These are phyloP conservation scores for Thymelicus sylvestris DNA, from an alignment of 2,888 invertebrate species.

Conservation along the genomic window DNA sequence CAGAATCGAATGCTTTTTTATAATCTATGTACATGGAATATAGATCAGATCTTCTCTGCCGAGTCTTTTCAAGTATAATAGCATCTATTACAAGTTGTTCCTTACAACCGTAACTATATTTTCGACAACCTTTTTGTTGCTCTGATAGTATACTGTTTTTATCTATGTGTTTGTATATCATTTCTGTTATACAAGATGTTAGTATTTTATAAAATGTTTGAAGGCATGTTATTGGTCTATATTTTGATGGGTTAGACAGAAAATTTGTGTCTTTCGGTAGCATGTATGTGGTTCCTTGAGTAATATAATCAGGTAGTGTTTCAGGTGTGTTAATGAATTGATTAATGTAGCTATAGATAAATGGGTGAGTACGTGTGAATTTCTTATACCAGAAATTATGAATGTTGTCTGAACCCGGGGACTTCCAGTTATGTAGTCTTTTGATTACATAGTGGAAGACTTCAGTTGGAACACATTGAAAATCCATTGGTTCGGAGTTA, in stretches of 20 bases:
- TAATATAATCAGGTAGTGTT: background rate
- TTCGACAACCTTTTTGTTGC: conserved; percentile 15
- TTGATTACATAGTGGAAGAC: background rate
- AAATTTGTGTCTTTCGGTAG: conserved; percentile 4
- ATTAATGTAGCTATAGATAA: background rate
- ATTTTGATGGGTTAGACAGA: conserved; percentile 16
- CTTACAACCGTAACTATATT: conserved; percentile 14
- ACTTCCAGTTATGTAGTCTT: conserved; percentile 12
- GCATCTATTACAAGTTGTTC: conserved; percentile 21
- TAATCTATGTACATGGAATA: conserved; percentile 10
- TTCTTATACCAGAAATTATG: conserved; percentile 37
- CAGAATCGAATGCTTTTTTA: conserved; percentile 5
- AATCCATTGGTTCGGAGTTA: background rate
- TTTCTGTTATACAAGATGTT: conserved; percentile 17
- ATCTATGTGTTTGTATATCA: conserved; percentile 4
- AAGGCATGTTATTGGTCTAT: conserved; percentile 26
- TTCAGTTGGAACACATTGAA: background rate
- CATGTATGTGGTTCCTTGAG: background rate
- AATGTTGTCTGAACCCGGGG: conserved; percentile 17
- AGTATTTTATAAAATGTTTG: conserved; percentile 30
- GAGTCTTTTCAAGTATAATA: background rate
- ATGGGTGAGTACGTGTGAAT: conserved; percentile 10
- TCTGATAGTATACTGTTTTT: background rate
- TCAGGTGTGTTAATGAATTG: background rate
- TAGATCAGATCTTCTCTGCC: background rate